Evolutionary conservation across 2,888 invertebrate genomes (phyloP).

Genomic region (Acanthosepion esculentum): DNA sequence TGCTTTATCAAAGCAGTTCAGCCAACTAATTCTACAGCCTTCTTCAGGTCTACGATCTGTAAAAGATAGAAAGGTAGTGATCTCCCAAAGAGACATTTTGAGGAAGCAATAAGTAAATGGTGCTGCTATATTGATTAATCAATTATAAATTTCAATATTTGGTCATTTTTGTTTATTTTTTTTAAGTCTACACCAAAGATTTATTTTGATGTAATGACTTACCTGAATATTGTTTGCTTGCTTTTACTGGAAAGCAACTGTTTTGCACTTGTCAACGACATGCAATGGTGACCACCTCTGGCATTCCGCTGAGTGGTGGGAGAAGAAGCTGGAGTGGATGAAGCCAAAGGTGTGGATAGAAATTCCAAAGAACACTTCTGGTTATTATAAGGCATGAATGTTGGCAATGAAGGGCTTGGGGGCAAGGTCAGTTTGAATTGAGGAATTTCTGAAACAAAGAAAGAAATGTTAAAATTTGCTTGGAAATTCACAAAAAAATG

Average conservation of each 20-base stretch:
- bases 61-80: no score
- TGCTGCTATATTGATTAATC: no score
- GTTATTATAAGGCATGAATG: not conserved
- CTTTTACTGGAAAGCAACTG: not conserved
- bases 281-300: not conserved
- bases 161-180: no score
- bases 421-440: not conserved
- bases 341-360: not conserved
- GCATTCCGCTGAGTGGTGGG: not conserved
- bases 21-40: no score
- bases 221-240: not conserved
- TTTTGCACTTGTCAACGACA: not conserved
- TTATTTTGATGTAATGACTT: not conserved
- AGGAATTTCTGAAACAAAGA: not conserved
- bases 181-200: not conserved
- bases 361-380: not conserved
- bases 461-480: not conserved
- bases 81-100: no score
- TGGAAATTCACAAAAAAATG: no score
- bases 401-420: not conserved
- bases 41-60: no score
- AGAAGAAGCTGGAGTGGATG: not conserved
- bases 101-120: no score
- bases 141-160: no score
- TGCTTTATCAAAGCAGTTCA: no score